A percentile compares a stretch with the other conserved stretches of the same genome.
Conservation (phyloP, 1,140 invertebrate genomes). For the Liolophura sinensis region DNA sequence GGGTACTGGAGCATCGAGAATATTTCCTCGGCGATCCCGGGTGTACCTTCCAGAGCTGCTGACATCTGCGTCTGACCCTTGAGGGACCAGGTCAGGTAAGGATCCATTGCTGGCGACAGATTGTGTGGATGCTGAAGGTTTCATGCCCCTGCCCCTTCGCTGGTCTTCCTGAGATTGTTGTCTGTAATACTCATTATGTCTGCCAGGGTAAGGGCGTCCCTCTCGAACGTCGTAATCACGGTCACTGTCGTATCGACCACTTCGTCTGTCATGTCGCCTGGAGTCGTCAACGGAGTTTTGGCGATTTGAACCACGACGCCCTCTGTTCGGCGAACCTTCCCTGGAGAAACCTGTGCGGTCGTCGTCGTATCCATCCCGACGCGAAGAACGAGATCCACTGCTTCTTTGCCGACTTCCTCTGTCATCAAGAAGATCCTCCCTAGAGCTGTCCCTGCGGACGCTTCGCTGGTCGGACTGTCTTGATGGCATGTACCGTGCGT, state of each 20-base stretch:
- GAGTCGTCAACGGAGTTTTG: constrained; percentile 39
- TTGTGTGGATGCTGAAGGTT: constrained; percentile 19
- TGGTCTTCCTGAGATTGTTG: constrained; percentile 1
- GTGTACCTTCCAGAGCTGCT: constrained; percentile 9
- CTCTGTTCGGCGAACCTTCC: constrained; percentile 48
- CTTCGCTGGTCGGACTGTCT: constrained; percentile 18
- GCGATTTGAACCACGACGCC: constrained; percentile 31
- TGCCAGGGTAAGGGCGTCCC: background rate
- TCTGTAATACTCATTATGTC: constrained; percentile 7
- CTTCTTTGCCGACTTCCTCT: background rate
- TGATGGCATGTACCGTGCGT: constrained; percentile 14
- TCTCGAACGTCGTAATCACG: background rate
- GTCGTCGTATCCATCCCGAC: constrained; percentile 22
- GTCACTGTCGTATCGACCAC: background rate
- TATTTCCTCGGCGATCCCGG: constrained; percentile 19
- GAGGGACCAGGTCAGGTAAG: constrained; percentile 44
- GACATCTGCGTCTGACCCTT: constrained; percentile 1
- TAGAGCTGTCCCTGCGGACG: constrained; percentile 34
- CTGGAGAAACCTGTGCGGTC: constrained; percentile 44
- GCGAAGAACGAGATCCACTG: background rate
- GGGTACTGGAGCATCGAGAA: constrained; percentile 48
- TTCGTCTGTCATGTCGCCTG: constrained; percentile 32
- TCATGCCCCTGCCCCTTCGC: background rate
- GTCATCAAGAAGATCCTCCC: constrained; percentile 43
- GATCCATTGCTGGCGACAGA: constrained; percentile 28